A percentile compares a stretch with the other conserved stretches of the same genome.
phyloP scores from a whole-genome alignment of 2,113 vertebrate genomes.

The Meleagris gallopavo region DNA sequence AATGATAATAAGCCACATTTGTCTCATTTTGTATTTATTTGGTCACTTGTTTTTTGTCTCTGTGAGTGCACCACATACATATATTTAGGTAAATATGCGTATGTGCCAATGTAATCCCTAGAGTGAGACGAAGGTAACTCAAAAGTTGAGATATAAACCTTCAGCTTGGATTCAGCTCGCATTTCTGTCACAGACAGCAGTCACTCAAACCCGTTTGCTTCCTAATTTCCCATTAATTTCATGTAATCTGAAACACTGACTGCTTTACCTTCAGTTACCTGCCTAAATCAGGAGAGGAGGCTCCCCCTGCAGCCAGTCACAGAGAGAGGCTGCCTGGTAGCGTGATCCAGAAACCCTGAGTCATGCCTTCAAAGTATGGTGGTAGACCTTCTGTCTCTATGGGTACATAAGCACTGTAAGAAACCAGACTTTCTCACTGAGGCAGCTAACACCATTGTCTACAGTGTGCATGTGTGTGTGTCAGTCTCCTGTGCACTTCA shows the following conservation, averaged over 20 bases:
- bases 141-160: background rate
- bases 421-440: background rate
- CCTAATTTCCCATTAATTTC: background rate
- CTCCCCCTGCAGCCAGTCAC: background rate
- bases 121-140: background rate
- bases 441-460: background rate
- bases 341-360: background rate
- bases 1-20: background rate
- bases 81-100: fast-evolving
- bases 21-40: background rate
- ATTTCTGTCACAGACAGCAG: background rate
- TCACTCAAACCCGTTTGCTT: background rate
- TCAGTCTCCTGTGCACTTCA: background rate
- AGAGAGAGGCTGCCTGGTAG: background rate
- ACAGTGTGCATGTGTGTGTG: fast-evolving
- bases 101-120: background rate
- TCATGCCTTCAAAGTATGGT: background rate
- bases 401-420: background rate
- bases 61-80: background rate
- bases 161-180: background rate
- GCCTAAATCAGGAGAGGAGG: background rate
- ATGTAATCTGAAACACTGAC: background rate
- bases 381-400: background rate
- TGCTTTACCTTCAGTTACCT: background rate
- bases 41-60: background rate